Evolutionary conservation across 2,888 invertebrate genomes (phyloP).

Genomic region (Melieria crassipennis): DNA sequence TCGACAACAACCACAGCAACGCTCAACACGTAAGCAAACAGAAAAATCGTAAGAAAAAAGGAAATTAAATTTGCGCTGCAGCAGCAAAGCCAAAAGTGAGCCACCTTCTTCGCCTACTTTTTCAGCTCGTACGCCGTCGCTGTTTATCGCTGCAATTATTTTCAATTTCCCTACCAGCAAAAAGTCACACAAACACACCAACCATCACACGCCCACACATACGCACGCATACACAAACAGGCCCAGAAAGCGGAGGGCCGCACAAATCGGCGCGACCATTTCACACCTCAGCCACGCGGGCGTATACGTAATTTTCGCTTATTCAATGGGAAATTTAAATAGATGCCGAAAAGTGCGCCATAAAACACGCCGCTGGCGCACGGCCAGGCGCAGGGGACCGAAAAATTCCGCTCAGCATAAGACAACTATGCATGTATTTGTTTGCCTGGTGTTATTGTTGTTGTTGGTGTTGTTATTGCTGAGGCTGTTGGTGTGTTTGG

Average conservation of each 20-base stretch:
- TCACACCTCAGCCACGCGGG: slow-evolving; percentile 1
- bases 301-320: slow-evolving; percentile 1
- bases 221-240: not conserved
- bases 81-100: not conserved
- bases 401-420: too few relatives aligned
- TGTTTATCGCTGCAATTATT: slow-evolving; percentile 37
- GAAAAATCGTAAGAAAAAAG: not conserved
- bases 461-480: too few relatives aligned
- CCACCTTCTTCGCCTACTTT: not conserved
- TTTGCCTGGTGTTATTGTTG: not conserved
- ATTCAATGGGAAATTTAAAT: too few relatives aligned
- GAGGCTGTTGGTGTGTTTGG: too few relatives aligned
- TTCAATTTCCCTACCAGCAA: slow-evolving; percentile 30
- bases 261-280: slow-evolving; percentile 5
- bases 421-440: not conserved
- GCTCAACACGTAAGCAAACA: too few relatives aligned
- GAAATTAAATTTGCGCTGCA: slow-evolving; percentile 15
- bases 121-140: not conserved
- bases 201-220: not conserved
- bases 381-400: too few relatives aligned
- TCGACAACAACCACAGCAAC: too few relatives aligned
- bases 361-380: too few relatives aligned
- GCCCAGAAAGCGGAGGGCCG: not conserved
- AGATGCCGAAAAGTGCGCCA: too few relatives aligned
- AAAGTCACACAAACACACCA: not conserved